Conservation (phyloP, 2,797 vertebrate species). For the Monodelphis domestica region DNA sequence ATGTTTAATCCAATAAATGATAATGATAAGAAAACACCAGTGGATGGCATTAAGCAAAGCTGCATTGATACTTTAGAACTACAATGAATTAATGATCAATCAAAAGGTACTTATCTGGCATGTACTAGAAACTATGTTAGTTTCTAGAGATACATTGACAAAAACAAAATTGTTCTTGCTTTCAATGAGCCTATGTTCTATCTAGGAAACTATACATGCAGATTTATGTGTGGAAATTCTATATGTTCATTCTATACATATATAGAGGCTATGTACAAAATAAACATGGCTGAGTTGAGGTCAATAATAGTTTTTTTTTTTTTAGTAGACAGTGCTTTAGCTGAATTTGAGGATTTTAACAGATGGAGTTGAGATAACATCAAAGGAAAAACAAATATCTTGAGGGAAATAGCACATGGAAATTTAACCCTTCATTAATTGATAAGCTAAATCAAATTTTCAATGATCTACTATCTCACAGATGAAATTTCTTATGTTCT, state of each 20-base stretch:
- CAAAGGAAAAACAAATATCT: not conserved
- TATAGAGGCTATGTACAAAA: not conserved
- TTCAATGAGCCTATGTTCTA: not conserved
- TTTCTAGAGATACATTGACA: not conserved
- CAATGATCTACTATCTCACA: not conserved
- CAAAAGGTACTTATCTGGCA: not conserved
- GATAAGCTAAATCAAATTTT: not conserved
- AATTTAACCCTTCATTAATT: not conserved
- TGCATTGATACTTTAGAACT: not conserved
- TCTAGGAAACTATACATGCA: not conserved
- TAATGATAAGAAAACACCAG: not conserved
- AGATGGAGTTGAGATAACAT: not conserved
- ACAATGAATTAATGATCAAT: not conserved
- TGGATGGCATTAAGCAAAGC: not conserved
- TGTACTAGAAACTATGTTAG: not conserved
- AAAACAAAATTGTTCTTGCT: not conserved
- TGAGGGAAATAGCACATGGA: not conserved
- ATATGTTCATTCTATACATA: not conserved
- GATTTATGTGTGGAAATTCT: not conserved
- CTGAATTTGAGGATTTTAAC: not conserved
- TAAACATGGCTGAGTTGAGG: not conserved
- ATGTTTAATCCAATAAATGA: not conserved
- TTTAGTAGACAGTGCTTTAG: not conserved
- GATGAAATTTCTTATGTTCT: not conserved
- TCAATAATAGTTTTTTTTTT: not conserved